Conservation (phyloP, 2,113 vertebrate species). For the Limanda limanda region DNA sequence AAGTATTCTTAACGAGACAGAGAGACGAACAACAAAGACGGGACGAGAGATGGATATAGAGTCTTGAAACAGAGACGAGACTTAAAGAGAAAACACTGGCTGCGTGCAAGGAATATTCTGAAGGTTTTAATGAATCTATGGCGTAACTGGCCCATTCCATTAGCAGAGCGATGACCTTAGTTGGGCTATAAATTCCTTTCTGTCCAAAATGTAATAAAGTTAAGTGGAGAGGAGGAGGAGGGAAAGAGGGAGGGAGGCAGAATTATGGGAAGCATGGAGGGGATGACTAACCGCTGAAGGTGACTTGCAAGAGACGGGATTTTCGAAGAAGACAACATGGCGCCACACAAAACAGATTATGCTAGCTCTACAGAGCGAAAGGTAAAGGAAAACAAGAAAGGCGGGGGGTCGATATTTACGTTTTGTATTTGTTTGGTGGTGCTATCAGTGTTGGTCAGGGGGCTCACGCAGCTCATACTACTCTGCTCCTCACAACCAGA, state of each 20-base stretch:
- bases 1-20: conserved; percentile 75
- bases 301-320: conserved; percentile 69
- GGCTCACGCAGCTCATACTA: not conserved
- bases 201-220: conserved; percentile 85
- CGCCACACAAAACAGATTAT: conserved; percentile 33
- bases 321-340: conserved; percentile 54
- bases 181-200: conserved; percentile 87
- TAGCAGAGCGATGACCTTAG: conserved; percentile 83
- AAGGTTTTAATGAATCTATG: conserved; percentile 87
- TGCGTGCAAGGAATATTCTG: conserved; percentile 83
- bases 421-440: conserved; percentile 4
- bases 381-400: conserved; percentile 9
- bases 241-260: conserved; percentile 39
- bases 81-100: conserved; percentile 67
- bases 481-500: conserved; percentile 1
- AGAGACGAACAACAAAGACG: not conserved
- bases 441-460: not conserved
- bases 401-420: conserved; percentile 12
- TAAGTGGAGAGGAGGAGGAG: conserved; percentile 82
- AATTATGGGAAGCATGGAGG: conserved; percentile 46
- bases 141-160: conserved; percentile 88
- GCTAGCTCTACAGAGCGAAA: not conserved
- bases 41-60: conserved; percentile 10
- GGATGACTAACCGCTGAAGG: conserved; percentile 73
- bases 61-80: conserved; percentile 57